phyloP scores from a whole-genome alignment of 2,797 vertebrate species.

The Labroides dimidiatus region DNA sequence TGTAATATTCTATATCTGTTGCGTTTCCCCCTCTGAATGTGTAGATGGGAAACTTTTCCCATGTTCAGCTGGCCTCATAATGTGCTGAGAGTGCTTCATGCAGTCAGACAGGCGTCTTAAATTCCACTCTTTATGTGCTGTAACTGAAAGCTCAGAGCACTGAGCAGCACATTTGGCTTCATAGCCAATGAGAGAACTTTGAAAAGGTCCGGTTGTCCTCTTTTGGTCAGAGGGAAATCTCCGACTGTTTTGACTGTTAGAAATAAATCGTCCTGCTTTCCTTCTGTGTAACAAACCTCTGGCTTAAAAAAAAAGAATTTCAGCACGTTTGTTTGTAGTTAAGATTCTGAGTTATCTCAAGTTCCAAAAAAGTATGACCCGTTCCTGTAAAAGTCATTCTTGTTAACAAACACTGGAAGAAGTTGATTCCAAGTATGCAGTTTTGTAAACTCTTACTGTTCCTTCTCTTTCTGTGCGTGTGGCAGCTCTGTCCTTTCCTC shows the following conservation, averaged over 20 bases:
- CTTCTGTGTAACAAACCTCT: neutral
- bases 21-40: too few relatives aligned
- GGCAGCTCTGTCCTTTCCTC: neutral
- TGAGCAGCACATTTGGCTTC: neutral
- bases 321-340: neutral
- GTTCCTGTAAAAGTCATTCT: neutral
- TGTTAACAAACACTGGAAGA: neutral
- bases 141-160: too few relatives aligned
- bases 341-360: slow-evolving; percentile 7
- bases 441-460: neutral
- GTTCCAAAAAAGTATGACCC: slow-evolving; percentile 9
- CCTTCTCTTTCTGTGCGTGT: neutral
- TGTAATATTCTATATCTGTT: too few relatives aligned
- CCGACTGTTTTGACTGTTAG: too few relatives aligned
- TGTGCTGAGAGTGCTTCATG: too few relatives aligned
- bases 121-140: too few relatives aligned
- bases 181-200: neutral
- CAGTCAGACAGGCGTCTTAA: too few relatives aligned
- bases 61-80: too few relatives aligned
- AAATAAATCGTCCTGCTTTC: neutral
- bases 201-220: neutral
- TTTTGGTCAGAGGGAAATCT: too few relatives aligned
- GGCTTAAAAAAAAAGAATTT: neutral
- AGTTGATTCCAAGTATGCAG: neutral
- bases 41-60: too few relatives aligned